Percentiles rank a stretch among this genome's conserved stretches.
Evolutionary conservation across 2,797 vertebrate genomes (phyloP).

Genomic region (Saxicola maurus): DNA sequence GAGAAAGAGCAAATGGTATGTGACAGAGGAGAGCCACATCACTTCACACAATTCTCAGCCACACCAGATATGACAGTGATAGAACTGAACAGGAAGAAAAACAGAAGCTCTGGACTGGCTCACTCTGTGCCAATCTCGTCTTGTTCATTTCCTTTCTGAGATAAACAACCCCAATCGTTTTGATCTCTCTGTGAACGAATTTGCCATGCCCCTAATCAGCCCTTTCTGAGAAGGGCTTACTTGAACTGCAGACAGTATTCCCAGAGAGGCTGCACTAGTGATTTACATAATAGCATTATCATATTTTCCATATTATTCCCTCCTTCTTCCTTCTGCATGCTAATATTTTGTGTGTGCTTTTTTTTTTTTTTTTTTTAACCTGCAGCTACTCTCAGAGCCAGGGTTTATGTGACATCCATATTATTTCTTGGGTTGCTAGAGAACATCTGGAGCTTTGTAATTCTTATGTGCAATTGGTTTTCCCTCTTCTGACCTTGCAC

Average conservation of each 20-base stretch:
- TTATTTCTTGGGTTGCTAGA: neutral
- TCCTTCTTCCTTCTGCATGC: conserved; percentile 9
- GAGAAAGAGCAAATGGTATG: neutral
- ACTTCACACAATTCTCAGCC: neutral
- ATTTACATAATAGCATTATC: conserved; percentile 64
- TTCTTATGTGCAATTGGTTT: neutral
- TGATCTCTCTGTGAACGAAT: neutral
- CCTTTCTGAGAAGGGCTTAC: conserved; percentile 9
- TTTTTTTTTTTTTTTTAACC: neutral
- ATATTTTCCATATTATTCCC: conserved; percentile 55
- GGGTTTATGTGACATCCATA: neutral
- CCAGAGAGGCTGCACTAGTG: neutral
- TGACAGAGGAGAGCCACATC: neutral
- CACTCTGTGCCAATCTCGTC: neutral
- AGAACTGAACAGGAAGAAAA: conserved; percentile 2
- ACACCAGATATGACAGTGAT: conserved; percentile 10
- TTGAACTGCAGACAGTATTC: conserved; percentile 58
- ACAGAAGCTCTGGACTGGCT: neutral
- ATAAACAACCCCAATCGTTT: conserved; percentile 4
- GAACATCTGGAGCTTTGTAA: neutral
- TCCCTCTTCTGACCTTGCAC: neutral
- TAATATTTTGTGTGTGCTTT: neutral
- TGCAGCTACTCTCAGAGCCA: neutral
- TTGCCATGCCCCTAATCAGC: conserved; percentile 30
- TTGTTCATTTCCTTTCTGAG: conserved; percentile 27